These are phyloP conservation scores for Apostichopus californicus DNA, from an alignment of 35 echinoderm and acorn worm species.

Conservation along the genomic window DNA sequence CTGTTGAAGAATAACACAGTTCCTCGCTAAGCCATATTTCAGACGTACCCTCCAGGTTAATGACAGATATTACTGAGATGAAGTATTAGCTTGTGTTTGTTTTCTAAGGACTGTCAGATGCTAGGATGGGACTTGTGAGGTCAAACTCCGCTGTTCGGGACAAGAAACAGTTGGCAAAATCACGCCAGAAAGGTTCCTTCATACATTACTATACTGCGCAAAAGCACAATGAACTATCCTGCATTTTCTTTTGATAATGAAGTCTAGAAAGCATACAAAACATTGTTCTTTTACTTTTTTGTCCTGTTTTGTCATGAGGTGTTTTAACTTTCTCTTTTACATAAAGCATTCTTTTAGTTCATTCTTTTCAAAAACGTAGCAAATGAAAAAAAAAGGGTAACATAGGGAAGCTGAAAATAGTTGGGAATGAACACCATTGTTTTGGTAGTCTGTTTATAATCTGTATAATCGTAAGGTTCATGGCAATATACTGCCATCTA, in stretches of 20 bases:
- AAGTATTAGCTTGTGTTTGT: slow-evolving; percentile 17
- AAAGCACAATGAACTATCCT: not conserved
- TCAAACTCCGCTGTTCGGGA: slow-evolving; percentile 37
- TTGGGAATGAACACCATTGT: too few species aligned
- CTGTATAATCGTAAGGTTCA: too few species aligned
- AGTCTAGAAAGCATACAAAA: not conserved
- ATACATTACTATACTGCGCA: not conserved
- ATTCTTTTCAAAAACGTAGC: too few species aligned
- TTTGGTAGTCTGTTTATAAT: too few species aligned
- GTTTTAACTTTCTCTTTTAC: not conserved
- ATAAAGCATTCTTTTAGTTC: too few species aligned
- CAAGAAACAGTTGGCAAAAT: slow-evolving; percentile 41
- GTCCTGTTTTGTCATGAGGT: not conserved
- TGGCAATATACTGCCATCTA: too few species aligned
- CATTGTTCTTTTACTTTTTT: not conserved
- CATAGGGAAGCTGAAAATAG: not conserved
- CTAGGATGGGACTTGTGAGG: slow-evolving; percentile 26
- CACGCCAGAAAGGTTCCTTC: slow-evolving; percentile 35
- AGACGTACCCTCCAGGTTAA: not conserved
- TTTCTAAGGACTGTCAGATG: slow-evolving; percentile 48
- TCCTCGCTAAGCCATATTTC: too few species aligned
- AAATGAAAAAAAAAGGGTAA: not conserved
- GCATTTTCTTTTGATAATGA: slow-evolving; percentile 14
- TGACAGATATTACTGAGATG: not conserved
- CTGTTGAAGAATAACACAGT: too few species aligned